Evolutionary conservation across 2,113 vertebrate species (phyloP).

Genomic region (Cephalopholis sonnerati): DNA sequence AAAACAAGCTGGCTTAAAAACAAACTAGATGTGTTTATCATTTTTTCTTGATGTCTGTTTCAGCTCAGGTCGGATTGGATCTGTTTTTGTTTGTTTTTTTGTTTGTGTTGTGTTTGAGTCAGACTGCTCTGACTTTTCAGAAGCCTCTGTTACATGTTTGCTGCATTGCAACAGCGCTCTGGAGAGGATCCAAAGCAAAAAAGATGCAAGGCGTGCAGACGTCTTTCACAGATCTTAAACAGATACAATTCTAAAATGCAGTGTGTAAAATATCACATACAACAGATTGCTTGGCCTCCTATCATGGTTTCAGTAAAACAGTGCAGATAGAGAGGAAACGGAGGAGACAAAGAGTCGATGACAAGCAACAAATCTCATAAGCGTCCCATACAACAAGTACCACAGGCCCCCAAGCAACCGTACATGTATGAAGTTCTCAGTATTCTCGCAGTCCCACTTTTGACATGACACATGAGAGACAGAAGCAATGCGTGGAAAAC

Average conservation of each 20-base stretch:
- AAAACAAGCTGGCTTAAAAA: not conserved
- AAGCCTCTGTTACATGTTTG: not conserved
- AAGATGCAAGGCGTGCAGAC: not conserved
- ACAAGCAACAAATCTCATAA: not conserved
- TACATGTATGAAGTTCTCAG: not conserved
- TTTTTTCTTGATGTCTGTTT: not conserved
- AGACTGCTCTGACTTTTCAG: not conserved
- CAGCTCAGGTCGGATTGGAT: not conserved
- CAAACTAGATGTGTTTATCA: not conserved
- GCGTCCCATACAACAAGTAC: not conserved
- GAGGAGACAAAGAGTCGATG: not conserved
- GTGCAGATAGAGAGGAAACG: not conserved
- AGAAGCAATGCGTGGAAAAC: conserved; percentile 62
- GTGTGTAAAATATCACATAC: not conserved
- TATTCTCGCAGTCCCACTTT: not conserved
- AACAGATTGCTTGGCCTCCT: not conserved
- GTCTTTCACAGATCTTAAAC: not conserved
- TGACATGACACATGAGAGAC: conserved; percentile 42
- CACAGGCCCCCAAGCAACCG: conserved; percentile 4
- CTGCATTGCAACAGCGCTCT: not conserved
- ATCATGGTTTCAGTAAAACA: not conserved
- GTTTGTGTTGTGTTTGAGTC: not conserved
- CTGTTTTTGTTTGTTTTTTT: not conserved
- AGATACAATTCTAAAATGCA: not conserved
- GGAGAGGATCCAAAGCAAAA: not conserved